phyloP scores from a whole-genome alignment of 1,140 invertebrate species.

The Grapholita molesta region DNA sequence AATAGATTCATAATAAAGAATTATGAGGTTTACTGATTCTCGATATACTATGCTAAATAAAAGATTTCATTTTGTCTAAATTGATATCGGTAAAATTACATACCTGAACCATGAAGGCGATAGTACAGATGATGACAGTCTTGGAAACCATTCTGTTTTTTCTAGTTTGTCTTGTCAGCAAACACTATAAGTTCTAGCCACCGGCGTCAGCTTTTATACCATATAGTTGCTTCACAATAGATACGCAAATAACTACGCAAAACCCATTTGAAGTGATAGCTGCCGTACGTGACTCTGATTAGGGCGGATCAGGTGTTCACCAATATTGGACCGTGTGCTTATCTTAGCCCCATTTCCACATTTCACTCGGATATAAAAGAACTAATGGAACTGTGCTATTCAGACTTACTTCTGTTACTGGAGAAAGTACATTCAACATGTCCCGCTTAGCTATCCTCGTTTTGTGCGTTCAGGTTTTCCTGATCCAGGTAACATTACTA shows the following conservation, averaged over 20 bases:
- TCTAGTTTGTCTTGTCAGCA: background rate
- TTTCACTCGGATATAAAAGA: background rate
- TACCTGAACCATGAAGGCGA: conserved; percentile 1
- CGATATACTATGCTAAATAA: too few species aligned
- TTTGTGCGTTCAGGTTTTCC: conserved; percentile 30
- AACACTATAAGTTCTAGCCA: background rate
- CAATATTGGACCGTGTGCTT: background rate
- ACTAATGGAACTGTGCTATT: conserved; percentile 1
- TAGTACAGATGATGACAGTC: background rate
- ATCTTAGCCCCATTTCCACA: background rate
- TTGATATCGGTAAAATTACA: background rate
- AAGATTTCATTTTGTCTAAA: too few species aligned
- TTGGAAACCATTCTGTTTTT: background rate
- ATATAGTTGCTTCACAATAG: background rate
- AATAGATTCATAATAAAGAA: too few species aligned
- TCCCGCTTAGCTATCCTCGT: conserved; percentile 28
- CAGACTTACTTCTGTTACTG: conserved; percentile 15
- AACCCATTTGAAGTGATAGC: background rate
- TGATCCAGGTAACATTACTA: conserved; percentile 29
- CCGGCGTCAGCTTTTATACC: background rate
- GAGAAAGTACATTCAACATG: conserved; percentile 19
- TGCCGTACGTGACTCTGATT: background rate
- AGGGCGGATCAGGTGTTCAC: background rate
- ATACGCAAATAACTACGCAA: background rate
- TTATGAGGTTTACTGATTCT: too few species aligned